These are phyloP conservation scores for Gryllus longicercus DNA, from an alignment of 2,888 invertebrate genomes.

Conservation along the genomic window DNA sequence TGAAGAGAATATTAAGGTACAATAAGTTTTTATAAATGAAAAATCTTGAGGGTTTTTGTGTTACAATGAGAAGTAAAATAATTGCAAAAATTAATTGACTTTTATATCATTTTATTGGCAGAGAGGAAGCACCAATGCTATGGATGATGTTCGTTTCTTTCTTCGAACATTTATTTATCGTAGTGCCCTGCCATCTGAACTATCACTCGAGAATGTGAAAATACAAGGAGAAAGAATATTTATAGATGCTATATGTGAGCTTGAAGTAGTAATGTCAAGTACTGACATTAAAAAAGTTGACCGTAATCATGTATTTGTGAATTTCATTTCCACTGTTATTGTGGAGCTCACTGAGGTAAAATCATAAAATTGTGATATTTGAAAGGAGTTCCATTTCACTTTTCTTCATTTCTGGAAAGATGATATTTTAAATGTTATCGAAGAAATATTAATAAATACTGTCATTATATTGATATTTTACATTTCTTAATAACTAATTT, in stretches of 20 bases:
- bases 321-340: neutral
- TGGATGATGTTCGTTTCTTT: neutral
- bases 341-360: neutral
- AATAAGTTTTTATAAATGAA: too few species aligned
- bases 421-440: too few species aligned
- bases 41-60: too few species aligned
- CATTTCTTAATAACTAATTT: too few species aligned
- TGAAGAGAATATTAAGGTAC: neutral
- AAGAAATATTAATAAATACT: too few species aligned
- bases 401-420: too few species aligned
- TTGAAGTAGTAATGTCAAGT: neutral
- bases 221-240: neutral
- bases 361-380: neutral
- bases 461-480: too few species aligned
- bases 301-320: slow-evolving; percentile 4
- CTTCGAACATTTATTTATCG: neutral
- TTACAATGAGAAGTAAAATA: too few species aligned
- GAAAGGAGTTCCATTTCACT: too few species aligned
- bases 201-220: neutral
- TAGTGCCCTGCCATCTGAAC: neutral
- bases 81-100: too few species aligned
- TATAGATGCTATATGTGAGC: slow-evolving; percentile 1
- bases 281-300: neutral
- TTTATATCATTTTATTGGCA: too few species aligned
- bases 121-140: too few species aligned